Percentiles rank a stretch among this genome's conserved stretches.
Conservation (phyloP, 2,113 vertebrate genomes). For the Spea multiplicata region DNA sequence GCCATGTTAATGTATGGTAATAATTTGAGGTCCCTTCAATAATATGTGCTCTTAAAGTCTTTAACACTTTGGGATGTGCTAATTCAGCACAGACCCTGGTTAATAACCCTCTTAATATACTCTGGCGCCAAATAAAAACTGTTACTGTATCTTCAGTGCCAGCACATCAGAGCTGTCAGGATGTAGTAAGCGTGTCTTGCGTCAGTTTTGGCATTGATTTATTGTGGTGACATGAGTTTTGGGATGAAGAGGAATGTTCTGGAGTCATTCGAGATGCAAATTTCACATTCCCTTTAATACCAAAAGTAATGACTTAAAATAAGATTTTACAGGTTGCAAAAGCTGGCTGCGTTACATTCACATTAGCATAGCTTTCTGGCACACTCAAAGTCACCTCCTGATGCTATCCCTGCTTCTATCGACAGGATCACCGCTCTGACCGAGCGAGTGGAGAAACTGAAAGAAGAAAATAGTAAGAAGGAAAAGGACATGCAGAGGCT, state of each 20-base stretch:
- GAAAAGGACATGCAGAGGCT: slow-evolving; percentile 68
- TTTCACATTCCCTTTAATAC: background rate
- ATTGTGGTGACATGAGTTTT: background rate
- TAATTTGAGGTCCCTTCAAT: too few relatives aligned
- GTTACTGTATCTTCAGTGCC: background rate
- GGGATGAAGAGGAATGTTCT: background rate
- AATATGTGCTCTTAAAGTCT: too few relatives aligned
- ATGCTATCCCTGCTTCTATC: background rate
- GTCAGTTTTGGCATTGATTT: background rate
- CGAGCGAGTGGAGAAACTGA: slow-evolving; percentile 63
- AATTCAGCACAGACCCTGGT: background rate
- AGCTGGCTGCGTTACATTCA: background rate
- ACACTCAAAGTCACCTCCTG: background rate
- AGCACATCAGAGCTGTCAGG: background rate
- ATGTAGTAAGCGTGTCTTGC: background rate
- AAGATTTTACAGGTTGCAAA: background rate
- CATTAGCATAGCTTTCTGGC: background rate
- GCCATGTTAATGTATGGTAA: too few relatives aligned
- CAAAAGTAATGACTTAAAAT: background rate
- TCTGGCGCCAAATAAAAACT: background rate
- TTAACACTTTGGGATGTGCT: too few relatives aligned
- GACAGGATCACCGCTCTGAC: slow-evolving; percentile 72
- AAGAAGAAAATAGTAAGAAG: slow-evolving; percentile 63
- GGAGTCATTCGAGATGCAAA: background rate
- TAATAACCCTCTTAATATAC: background rate